Conservation (phyloP, 2,113 vertebrate genomes). For the Neogale vison region DNA sequence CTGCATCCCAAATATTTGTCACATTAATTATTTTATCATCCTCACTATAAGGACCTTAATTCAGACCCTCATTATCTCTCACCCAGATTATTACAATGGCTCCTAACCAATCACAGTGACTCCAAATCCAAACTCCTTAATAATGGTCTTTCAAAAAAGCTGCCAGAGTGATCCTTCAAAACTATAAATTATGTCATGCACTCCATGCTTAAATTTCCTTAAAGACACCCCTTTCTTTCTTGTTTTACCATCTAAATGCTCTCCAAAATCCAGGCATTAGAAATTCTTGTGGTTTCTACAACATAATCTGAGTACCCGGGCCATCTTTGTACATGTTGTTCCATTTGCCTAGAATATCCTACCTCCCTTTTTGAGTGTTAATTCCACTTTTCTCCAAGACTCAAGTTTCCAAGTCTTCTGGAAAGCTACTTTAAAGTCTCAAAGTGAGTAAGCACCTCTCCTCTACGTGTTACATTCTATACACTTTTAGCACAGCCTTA, state of each 20-base stretch:
- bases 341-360: not conserved
- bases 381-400: conserved; percentile 32
- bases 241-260: not conserved
- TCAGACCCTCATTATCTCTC: not conserved
- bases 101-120: not conserved
- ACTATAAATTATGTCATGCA: not conserved
- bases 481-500: not conserved
- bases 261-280: not conserved
- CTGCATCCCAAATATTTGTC: conserved; percentile 2
- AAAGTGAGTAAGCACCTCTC: not conserved
- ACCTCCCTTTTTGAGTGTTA: not conserved
- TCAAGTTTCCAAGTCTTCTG: conserved; percentile 11
- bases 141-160: conserved; percentile 22
- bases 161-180: conserved; percentile 33
- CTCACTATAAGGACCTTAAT: not conserved
- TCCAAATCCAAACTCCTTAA: conserved; percentile 8
- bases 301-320: not conserved
- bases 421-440: conserved; percentile 19
- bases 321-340: not conserved
- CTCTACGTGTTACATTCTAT: not conserved
- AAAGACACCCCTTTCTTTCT: not conserved
- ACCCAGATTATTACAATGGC: not conserved
- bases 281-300: not conserved
- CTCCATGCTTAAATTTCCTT: not conserved
- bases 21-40: not conserved